These are phyloP conservation scores for Spilogale gracilis DNA, from an alignment of 2,113 vertebrate species.

Conservation along the genomic window DNA sequence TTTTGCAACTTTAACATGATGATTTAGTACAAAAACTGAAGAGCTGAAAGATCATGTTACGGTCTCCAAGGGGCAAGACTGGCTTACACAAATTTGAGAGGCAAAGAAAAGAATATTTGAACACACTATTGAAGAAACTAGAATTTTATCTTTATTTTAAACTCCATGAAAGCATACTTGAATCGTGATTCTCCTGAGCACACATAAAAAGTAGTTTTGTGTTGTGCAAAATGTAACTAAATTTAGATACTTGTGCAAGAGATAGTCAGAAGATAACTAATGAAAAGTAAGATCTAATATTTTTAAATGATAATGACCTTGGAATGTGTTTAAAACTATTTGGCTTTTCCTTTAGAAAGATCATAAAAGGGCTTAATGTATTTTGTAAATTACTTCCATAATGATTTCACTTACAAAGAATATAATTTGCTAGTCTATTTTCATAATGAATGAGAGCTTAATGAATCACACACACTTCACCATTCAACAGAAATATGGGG, in stretches of 20 bases:
- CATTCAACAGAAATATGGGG: conserved; percentile 82
- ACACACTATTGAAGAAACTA: conserved; percentile 60
- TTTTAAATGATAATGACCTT: conserved; percentile 85
- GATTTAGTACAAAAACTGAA: conserved; percentile 64
- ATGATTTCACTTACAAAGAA: conserved; percentile 88
- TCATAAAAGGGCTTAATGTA: conserved; percentile 87
- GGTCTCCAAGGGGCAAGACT: conserved; percentile 33
- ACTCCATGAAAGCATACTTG: conserved; percentile 65
- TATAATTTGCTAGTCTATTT: conserved; percentile 88
- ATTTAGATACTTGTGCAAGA: conserved; percentile 72
- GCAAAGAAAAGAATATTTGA: conserved; percentile 62
- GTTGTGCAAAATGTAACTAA: conserved; percentile 61
- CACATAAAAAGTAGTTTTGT: conserved; percentile 54
- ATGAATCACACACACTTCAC: conserved; percentile 82
- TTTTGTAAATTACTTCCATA: conserved; percentile 88
- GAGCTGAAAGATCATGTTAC: conserved; percentile 57
- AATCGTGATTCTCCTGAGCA: conserved; percentile 59
- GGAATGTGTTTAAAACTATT: conserved; percentile 86
- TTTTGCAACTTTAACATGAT: conserved; percentile 55
- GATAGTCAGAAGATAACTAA: conserved; percentile 75
- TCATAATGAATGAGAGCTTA: conserved; percentile 88
- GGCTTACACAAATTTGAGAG: conserved; percentile 69
- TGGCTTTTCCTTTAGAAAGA: conserved; percentile 84
- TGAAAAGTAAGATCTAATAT: conserved; percentile 79
- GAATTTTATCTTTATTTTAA: conserved; percentile 72